Base-by-base conservation (phyloP, 1,140 invertebrate species). In the Papilio polyxenes region DNA sequence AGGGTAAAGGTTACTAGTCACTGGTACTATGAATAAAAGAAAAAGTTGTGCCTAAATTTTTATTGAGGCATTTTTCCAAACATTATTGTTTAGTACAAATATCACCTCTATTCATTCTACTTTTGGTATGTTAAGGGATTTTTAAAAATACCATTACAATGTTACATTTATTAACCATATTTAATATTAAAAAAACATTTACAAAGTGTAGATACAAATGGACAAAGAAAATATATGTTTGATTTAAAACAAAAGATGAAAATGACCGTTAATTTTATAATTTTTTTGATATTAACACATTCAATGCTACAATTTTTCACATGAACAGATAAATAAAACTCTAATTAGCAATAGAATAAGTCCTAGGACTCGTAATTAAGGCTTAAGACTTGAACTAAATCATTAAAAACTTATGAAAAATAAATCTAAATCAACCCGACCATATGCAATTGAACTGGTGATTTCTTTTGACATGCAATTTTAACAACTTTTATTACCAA, bases 81-180 rank as follows among this genome's bases (percentile, higher is more conserved):
- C 76, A 79, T 79, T 62, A 15, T 62, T 78, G 20, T 78, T 56
- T 59, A 79, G 76, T 79, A 79, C 76, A 79, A 79, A 79, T 79
- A 79, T 79, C 76, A 79, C 76, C 53, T 62, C 76, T 79, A 79
- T 76, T 53, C 53, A 53, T 53, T 51, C 49, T 79, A 62, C 49
- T 56, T 78, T 78, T 59, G 76, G 76, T 79, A 79, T 79, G 51
- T 62, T 17, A 79, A 79, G 76, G 76, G 53, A 79, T 79, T 62
- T 56, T 59, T 37, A 79, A 62, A 79, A 79, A 62, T 79, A 79
- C 76, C 44, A 79, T 79, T 62, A 53, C 37, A 79, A 79, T 79
- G 53, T 79, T 79, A 79, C 76, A 79, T 77, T 77, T 31, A 62
- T 62, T 62, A 79, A 79, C 23, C 51, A 62, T 31, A 31, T 31